Base-by-base conservation (phyloP, 2,888 invertebrate species). In the Ctenicera cuprea region DNA sequence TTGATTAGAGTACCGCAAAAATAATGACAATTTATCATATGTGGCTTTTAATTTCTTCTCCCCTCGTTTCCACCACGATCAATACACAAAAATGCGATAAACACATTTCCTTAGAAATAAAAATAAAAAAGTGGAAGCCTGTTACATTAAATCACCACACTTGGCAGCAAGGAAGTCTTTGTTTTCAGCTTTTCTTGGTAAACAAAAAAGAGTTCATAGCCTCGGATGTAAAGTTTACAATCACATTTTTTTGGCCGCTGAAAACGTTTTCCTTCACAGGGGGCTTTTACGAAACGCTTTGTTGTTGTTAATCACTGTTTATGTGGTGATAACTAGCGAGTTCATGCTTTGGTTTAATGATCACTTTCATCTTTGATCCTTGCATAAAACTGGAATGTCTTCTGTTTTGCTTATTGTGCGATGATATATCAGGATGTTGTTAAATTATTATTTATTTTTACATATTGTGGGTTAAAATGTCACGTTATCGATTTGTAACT, bases 371-470 rank as follows among this genome's bases (percentile, higher is more conserved):
- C 54, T 54, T 54, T 54, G 54, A 54, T 54, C 54, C 54, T 54
- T 54, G 54, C 54, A 54, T 54, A 54, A 54, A 54, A 30, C 30
- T 54, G 30, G 54, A 54, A 54, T 54, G 54, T 33, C 45, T 45
- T 45, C 54, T 54, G 54, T 54, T 54, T 54, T 14, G 20, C 12
- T 52, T 52, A 0, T 9, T 48, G 4, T 18, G 18, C 22, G 26
- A 26, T 33, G 22, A 11, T 14, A 54, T 54, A 30, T 54, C 30
- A 33, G 14, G 30, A 54, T 54, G 54, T 54, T 54, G 7, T 48
- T 48, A 33, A 33, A 33, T 33, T 33, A 33, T 45, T 45, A 18
- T 22, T 26, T 54, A 12, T 54, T 54, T 30, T 26, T 18, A 52
- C 26, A 14, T 22, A 54, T 22, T 33, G 14, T 22, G 54, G 54